These are phyloP conservation scores for Ramphastos sulfuratus DNA, from an alignment of 2,113 vertebrate species.

Conservation along the genomic window DNA sequence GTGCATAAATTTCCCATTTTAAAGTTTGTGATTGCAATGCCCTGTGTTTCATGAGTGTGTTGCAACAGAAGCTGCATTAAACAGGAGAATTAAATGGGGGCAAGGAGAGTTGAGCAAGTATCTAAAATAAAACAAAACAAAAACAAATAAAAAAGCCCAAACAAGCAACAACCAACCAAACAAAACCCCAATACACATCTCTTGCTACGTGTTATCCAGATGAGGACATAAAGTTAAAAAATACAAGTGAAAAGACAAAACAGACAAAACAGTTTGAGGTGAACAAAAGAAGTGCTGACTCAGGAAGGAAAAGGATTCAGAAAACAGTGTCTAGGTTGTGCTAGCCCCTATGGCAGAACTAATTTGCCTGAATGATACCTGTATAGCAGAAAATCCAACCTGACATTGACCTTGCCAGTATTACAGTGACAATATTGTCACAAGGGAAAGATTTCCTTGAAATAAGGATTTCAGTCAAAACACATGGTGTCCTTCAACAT, in stretches of 20 bases:
- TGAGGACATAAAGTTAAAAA: background rate
- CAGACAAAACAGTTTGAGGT: background rate
- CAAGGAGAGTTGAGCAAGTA: background rate
- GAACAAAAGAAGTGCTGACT: conserved; percentile 45
- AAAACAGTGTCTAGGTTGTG: conserved; percentile 26
- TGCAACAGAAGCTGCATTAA: background rate
- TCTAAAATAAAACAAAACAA: background rate
- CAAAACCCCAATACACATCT: background rate
- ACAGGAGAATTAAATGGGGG: background rate
- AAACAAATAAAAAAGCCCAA: background rate
- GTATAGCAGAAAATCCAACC: conserved; percentile 60
- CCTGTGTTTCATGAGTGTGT: background rate
- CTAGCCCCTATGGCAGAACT: background rate
- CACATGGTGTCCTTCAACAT: background rate
- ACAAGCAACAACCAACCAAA: too few species aligned
- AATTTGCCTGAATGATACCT: conserved; percentile 64
- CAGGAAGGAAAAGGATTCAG: conserved; percentile 15
- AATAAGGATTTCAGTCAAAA: conserved; percentile 41
- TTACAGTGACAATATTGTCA: conserved; percentile 12
- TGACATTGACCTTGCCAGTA: conserved; percentile 62
- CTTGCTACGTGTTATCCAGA: background rate
- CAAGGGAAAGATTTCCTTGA: conserved; percentile 21
- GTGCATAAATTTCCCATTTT: background rate
- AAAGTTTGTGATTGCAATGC: background rate
- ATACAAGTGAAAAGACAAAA: background rate